Base-by-base conservation (phyloP, 2,797 vertebrate species). In the Simalia tracyae region DNA sequence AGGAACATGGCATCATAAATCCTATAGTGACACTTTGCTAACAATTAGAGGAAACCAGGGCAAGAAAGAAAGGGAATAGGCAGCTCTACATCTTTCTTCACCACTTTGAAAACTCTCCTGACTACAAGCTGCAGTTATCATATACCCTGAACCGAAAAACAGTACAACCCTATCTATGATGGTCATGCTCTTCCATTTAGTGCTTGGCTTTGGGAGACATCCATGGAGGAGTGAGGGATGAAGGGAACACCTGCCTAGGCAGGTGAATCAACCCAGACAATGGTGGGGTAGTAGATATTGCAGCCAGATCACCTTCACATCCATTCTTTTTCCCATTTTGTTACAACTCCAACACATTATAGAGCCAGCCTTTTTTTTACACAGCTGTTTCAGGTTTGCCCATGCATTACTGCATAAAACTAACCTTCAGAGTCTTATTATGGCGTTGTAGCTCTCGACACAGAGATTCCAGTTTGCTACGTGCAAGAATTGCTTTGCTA, bases 361-460 rank as follows among this genome's bases (percentile, higher is more conserved):
- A 2, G 26, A 92, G 15, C 42, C 57, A 90, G 26, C 0, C 7
- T 8, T 60, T 28, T 86, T 87, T 60, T 31, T 19, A 57, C 57
- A 72, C 22, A 72, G 36, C 3, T 68, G 26, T 7, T n/a, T 84
- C 17, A 81, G n/a, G 5, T 22, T 89, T 42, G 61, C 1, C 50
- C 36, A 76, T 89, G 0, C 61, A 91, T 10, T 26, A 72, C 11
- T 12, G 3, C 36, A 10, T 42, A 14, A 90, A 93, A 96, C 96
- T 91, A 95, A 99, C 99, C 99, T 99, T 99, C 95, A 99, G 98
- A 0, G 98, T 99, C 96, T 99, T 99, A 97, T 99, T 99, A 97
- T 99, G 99, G 66, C 99, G 98, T 96, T 99, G 99, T 95, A 99
- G 98, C 96, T 99, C 99, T 92, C 99, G 97, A 94, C 99, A 99